Evolutionary conservation across 1,140 invertebrate genomes (phyloP), one percentile per base, ranked within the genome.

Genomic region (Bombus ignitus): DNA sequence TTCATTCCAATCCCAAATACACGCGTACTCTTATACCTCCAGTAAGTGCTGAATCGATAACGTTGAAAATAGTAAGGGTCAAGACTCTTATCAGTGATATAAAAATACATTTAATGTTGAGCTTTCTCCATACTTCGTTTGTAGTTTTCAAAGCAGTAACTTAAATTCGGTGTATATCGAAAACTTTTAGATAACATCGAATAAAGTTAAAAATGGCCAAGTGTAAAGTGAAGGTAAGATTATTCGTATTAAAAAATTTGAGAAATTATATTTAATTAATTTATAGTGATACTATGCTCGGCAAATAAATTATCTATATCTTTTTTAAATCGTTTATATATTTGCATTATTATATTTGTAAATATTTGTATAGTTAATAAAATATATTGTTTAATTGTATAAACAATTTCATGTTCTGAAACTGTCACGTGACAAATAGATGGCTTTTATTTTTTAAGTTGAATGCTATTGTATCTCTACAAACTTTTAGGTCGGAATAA

Each of bases 401-500:
- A 28, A 42, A 47, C 9, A 76, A 10, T 39, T 28, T 39, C 6
- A 8, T 25, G 18, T 68, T 68, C 1, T 18, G 35, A 32, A 25
- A n/a, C n/a, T 35, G 15, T 66, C 18, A 57, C 9, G 6, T 39
- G 15, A 65, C 1, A 4, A 82, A 74, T 39, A 82, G 39, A 28
- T 83, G 44, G 18, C 18, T 44, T 66, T 25, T 2, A 35, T 73
- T 65, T 82, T 66, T 44, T n/a, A 37, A 66, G 71, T 59, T 10
- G 28, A 71, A 42, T n/a, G 18, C 13, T 42, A 4, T 37, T 39
- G 0, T n/a, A 25, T 57, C 70, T 39, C 44, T 80, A 22, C 42
- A 57, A 42, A 68, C 78, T 81, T 47, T 62, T 83, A 99, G 98
- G 97, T 99, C 92, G 99, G 98, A 80, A 99, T 99, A 66, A 99